These are phyloP conservation scores for Loxodonta africana DNA, from an alignment of 2,113 vertebrate species.

Conservation along the genomic window DNA sequence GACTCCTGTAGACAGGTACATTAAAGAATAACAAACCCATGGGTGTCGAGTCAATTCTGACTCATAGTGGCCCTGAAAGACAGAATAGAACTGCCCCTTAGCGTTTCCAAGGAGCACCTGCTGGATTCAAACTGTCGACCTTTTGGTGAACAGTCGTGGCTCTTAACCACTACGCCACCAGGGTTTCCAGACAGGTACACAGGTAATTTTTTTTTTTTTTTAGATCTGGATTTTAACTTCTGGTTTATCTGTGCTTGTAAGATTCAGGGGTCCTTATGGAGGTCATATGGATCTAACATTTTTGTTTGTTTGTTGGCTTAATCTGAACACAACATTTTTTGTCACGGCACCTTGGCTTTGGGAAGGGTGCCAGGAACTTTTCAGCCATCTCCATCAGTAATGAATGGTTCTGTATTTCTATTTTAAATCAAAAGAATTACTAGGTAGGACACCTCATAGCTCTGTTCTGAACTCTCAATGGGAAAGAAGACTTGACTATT, in stretches of 20 bases:
- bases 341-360: background rate
- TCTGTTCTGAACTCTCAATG: background rate
- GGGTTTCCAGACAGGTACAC: background rate
- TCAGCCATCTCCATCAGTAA: background rate
- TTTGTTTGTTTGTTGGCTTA: background rate
- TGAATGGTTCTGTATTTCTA: background rate
- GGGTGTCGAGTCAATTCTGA: too few species aligned
- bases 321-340: conserved; percentile 13
- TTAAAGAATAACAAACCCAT: too few species aligned
- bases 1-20: background rate
- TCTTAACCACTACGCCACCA: too few species aligned
- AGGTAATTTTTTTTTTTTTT: background rate
- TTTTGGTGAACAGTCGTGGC: too few species aligned
- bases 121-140: too few species aligned
- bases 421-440: conserved; percentile 12
- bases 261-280: background rate
- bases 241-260: conserved; percentile 8
- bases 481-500: background rate
- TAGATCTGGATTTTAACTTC: conserved; percentile 12
- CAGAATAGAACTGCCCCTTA: too few species aligned
- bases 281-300: background rate
- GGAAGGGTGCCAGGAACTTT: background rate
- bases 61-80: too few species aligned
- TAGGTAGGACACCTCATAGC: background rate
- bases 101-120: too few species aligned